Conservation (phyloP, 1,140 invertebrate species). For the Portunus trituberculatus region DNA sequence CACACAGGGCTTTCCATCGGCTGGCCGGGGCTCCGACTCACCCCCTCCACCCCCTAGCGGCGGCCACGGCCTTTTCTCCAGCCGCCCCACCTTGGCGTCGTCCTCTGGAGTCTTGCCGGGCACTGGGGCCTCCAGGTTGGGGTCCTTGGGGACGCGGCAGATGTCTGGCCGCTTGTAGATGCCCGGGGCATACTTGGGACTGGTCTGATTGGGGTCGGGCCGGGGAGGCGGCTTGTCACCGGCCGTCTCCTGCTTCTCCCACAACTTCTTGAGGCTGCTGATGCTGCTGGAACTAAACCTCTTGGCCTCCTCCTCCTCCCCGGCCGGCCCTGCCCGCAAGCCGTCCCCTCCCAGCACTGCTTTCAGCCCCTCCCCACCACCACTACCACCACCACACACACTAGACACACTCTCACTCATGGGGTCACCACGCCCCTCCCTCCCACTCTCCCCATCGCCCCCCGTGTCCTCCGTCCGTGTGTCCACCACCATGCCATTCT, state of each 20-base stretch:
- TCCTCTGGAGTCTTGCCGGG: constrained; percentile 78
- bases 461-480: constrained; percentile 77
- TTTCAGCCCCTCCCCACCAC: constrained; percentile 77
- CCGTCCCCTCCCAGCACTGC: constrained; percentile 80
- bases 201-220: constrained; percentile 83
- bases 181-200: constrained; percentile 93
- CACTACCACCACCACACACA: constrained; percentile 48
- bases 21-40: constrained; percentile 78
- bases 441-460: constrained; percentile 79
- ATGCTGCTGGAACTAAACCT: constrained; percentile 95
- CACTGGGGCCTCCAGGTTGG: constrained; percentile 56
- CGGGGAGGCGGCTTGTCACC: constrained; percentile 76
- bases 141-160: constrained; percentile 80
- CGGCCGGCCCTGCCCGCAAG: constrained; percentile 79
- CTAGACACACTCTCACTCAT: constrained; percentile 71
- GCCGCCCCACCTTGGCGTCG: constrained; percentile 76
- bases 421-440: constrained; percentile 67
- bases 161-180: constrained; percentile 95
- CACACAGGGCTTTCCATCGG: constrained; percentile 86
- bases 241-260: constrained; percentile 84
- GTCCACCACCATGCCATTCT: constrained; percentile 79
- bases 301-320: constrained; percentile 90
- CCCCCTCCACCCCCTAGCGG: constrained; percentile 79
- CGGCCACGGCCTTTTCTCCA: constrained; percentile 83
- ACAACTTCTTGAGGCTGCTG: constrained; percentile 94